Evolutionary conservation across 2,888 invertebrate genomes (phyloP).

Genomic region (Lumbricus terrestris): DNA sequence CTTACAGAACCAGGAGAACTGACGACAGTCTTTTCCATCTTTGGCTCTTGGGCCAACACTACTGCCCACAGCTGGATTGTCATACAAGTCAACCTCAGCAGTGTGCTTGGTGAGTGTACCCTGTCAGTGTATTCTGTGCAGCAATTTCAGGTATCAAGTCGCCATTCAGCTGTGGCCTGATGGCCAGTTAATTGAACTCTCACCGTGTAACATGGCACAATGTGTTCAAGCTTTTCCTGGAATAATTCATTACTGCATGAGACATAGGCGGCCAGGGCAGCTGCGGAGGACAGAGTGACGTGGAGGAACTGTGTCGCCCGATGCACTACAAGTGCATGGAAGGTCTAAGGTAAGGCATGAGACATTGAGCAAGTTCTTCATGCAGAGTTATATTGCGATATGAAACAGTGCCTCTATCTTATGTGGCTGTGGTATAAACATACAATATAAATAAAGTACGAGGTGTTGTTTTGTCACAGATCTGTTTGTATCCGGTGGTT

Average conservation of each 20-base stretch:
- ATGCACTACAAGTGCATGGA: too few species aligned
- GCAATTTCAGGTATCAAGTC: not conserved
- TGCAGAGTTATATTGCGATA: not conserved
- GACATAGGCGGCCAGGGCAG: too few species aligned
- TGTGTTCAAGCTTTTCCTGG: not conserved
- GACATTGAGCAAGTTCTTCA: not conserved
- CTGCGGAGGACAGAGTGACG: too few species aligned
- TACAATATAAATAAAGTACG: not conserved
- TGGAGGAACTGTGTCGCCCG: too few species aligned
- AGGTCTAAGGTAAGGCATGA: too few species aligned
- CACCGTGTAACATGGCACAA: not conserved
- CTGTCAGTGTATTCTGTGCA: not conserved
- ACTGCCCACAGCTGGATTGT: conserved; percentile 77
- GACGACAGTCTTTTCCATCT: conserved; percentile 85
- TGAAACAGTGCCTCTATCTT: not conserved
- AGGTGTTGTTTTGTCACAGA: not conserved
- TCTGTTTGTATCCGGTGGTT: not conserved
- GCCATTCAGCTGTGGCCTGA: not conserved
- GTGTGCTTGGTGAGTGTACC: conserved; percentile 25
- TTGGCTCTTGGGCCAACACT: conserved; percentile 71
- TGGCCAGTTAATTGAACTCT: not conserved
- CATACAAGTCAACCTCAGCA: conserved; percentile 65
- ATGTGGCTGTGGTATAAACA: not conserved
- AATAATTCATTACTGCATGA: not conserved
- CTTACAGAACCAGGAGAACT: conserved; percentile 92